Conservation (phyloP, 2,888 invertebrate species). For the Bombylius discolor region DNA sequence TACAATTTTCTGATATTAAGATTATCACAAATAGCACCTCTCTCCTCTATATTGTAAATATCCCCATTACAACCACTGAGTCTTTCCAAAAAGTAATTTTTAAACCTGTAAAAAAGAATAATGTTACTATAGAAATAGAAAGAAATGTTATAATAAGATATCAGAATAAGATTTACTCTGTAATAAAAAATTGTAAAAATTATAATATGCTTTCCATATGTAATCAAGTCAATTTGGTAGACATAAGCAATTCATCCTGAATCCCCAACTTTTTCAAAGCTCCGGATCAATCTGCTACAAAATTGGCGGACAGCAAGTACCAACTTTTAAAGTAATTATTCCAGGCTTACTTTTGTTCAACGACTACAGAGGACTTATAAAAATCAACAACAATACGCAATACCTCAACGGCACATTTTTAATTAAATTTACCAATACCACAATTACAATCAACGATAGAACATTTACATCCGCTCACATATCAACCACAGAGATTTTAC, state of each 20-base stretch:
- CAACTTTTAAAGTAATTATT: slow-evolving; percentile 9
- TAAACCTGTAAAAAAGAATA: too few species aligned
- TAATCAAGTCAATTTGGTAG: slow-evolving; percentile 7
- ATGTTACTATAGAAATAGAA: too few species aligned
- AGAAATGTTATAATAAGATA: too few species aligned
- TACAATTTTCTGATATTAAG: slow-evolving; percentile 15
- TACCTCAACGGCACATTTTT: slow-evolving; percentile 2
- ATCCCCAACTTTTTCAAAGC: slow-evolving; percentile 13
- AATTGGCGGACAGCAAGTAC: slow-evolving; percentile 9
- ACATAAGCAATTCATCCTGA: slow-evolving; percentile 10
- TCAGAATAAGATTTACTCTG: too few species aligned
- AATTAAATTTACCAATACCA: slow-evolving; percentile 7
- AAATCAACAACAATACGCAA: background rate
- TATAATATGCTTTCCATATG: slow-evolving; percentile 11
- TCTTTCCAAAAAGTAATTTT: too few species aligned
- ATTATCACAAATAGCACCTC: too few species aligned
- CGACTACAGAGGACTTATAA: slow-evolving; percentile 5
- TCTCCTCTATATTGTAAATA: too few species aligned
- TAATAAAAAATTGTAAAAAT: too few species aligned
- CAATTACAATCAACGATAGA: slow-evolving; percentile 8
- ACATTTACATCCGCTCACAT: slow-evolving; percentile 5
- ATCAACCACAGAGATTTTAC: slow-evolving; percentile 8
- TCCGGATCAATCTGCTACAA: slow-evolving; percentile 6
- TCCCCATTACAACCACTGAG: too few species aligned
- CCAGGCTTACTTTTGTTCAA: slow-evolving; percentile 13